A percentile compares a stretch with the other conserved stretches of the same genome.
These are phyloP conservation scores for Calameuta pallipes DNA, from an alignment of 2,888 invertebrate genomes.

Conservation along the genomic window DNA sequence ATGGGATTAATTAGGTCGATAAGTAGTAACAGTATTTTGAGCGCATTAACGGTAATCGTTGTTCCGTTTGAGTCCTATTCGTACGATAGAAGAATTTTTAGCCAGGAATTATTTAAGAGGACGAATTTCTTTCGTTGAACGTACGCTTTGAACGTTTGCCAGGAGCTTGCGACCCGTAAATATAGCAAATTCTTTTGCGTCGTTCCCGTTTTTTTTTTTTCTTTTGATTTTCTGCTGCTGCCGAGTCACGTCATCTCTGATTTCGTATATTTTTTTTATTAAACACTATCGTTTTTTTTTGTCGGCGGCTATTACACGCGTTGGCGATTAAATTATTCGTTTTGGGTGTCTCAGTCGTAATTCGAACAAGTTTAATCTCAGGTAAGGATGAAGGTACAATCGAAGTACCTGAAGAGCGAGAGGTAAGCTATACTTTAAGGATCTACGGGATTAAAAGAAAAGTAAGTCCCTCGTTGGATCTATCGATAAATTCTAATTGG, in stretches of 20 bases:
- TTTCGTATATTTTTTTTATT: not conserved
- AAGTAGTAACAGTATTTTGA: slow-evolving; percentile 48
- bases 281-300: not conserved
- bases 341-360: not conserved
- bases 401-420: slow-evolving; percentile 37
- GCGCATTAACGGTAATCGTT: slow-evolving; percentile 36
- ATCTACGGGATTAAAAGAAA: not conserved
- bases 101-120: not conserved
- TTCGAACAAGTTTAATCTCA: slow-evolving; percentile 36
- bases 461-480: not conserved
- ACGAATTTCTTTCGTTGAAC: not conserved
- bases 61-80: slow-evolving; percentile 10
- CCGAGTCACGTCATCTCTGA: not conserved
- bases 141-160: not conserved
- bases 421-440: slow-evolving; percentile 24
- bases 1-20: slow-evolving; percentile 27
- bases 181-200: slow-evolving; percentile 1
- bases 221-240: not conserved
- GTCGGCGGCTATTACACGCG: not conserved
- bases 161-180: not conserved
- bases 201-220: not conserved
- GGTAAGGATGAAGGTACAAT: slow-evolving; percentile 44
- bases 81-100: not conserved
- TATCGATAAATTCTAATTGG: not conserved
- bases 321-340: not conserved